These are phyloP conservation scores for Riparia riparia DNA, from an alignment of 2,113 vertebrate species.

Conservation along the genomic window DNA sequence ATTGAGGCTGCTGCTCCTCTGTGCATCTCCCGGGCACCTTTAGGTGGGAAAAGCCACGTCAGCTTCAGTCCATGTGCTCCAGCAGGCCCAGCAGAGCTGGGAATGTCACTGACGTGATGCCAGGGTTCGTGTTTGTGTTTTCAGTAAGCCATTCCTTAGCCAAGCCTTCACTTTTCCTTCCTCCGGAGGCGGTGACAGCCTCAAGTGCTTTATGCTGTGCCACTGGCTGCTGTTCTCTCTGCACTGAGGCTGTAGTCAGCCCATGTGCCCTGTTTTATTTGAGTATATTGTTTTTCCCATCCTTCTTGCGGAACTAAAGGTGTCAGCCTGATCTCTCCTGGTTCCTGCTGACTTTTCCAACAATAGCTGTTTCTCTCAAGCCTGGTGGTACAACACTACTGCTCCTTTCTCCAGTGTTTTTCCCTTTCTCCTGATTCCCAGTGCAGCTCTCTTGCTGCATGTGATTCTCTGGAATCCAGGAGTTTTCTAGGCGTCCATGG, in stretches of 20 bases:
- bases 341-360: neutral
- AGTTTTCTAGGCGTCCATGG: neutral
- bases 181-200: neutral
- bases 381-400: neutral
- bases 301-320: neutral
- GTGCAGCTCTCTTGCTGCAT: neutral
- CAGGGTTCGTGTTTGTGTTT: neutral
- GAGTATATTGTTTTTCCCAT: neutral
- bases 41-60: neutral
- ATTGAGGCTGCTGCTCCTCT: fast-evolving
- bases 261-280: neutral
- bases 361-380: neutral
- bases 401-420: neutral
- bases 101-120: neutral
- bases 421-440: neutral
- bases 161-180: neutral
- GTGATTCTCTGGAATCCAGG: neutral
- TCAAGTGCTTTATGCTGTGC: neutral
- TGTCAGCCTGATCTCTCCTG: neutral
- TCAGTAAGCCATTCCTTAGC: neutral
- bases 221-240: neutral
- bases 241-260: neutral
- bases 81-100: neutral
- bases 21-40: neutral
- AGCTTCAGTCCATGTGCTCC: neutral